Evolutionary conservation across 2,113 vertebrate species (phyloP).

Genomic region (Podarcis raffonei): DNA sequence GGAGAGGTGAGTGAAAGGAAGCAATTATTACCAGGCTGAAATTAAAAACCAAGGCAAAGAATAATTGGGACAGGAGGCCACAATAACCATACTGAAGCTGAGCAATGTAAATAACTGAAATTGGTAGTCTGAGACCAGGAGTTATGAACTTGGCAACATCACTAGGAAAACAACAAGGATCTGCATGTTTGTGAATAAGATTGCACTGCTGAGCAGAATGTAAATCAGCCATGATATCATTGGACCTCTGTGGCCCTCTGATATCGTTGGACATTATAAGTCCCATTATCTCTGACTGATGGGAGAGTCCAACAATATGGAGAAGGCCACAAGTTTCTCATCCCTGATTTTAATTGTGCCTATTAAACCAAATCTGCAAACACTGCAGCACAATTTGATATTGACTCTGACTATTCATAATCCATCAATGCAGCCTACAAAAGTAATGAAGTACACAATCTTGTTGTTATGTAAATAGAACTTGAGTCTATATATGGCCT

Average conservation of each 20-base stretch:
- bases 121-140: neutral
- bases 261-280: too few species aligned
- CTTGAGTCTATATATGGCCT: neutral
- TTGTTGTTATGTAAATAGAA: neutral
- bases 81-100: neutral
- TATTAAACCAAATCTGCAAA: neutral
- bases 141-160: neutral
- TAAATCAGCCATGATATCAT: neutral
- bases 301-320: neutral
- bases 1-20: neutral
- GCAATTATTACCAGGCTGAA: neutral
- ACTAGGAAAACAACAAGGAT: neutral
- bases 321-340: neutral
- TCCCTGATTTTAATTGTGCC: neutral
- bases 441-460: neutral
- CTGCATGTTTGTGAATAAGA: neutral
- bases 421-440: neutral
- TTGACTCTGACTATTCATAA: neutral
- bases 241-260: neutral
- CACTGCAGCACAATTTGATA: neutral
- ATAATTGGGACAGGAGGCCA: neutral
- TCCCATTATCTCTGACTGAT: neutral
- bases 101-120: neutral
- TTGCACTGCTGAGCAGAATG: neutral
- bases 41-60: neutral